Evolutionary conservation across 1,140 invertebrate genomes (phyloP).

Genomic region (Colletes latitarsis): DNA sequence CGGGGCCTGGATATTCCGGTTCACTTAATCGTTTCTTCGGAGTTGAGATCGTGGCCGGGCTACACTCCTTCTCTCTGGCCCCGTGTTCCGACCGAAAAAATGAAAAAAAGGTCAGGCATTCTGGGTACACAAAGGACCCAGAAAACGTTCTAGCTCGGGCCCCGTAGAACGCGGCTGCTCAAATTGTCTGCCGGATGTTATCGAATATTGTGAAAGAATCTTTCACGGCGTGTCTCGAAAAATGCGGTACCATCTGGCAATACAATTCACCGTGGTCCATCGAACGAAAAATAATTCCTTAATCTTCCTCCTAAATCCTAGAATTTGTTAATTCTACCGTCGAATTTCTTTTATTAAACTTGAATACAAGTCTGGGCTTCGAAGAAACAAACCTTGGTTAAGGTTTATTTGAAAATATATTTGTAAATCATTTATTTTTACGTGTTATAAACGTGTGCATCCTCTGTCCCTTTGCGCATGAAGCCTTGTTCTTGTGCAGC

Average conservation of each 20-base stretch:
- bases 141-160: conserved; percentile 17
- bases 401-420: too few relatives aligned
- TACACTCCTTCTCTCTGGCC: background rate
- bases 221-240: too few relatives aligned
- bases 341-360: too few relatives aligned
- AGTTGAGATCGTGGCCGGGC: conserved; percentile 38
- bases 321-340: too few relatives aligned
- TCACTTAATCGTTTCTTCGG: conserved; percentile 72
- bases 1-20: conserved; percentile 73
- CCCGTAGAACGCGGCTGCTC: background rate
- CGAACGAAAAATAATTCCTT: too few relatives aligned
- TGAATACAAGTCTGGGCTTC: too few relatives aligned
- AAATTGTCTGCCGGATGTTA: background rate
- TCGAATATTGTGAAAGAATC: background rate
- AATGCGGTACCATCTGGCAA: too few relatives aligned
- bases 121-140: conserved; percentile 19
- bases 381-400: too few relatives aligned
- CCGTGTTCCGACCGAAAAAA: conserved; percentile 26
- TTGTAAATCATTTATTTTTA: too few relatives aligned
- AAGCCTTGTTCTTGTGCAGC: too few relatives aligned
- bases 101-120: conserved; percentile 34
- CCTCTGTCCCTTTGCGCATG: conserved; percentile 25
- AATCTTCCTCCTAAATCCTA: too few relatives aligned
- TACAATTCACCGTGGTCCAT: too few relatives aligned
- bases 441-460: background rate